phyloP scores from a whole-genome alignment of 2,888 invertebrate species.

The Aporophyla lueneburgensis region DNA sequence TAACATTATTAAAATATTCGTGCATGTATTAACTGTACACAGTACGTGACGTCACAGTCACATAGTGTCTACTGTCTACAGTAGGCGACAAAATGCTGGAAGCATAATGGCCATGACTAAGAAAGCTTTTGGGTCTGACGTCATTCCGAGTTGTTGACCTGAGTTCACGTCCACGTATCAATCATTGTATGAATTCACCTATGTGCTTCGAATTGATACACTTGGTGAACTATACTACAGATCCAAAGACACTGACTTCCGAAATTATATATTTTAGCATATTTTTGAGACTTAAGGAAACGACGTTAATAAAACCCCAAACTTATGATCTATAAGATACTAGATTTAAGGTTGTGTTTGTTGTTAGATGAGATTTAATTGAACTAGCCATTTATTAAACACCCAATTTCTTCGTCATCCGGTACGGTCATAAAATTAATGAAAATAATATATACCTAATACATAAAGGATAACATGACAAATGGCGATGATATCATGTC shows the following conservation, averaged over 20 bases:
- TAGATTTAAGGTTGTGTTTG: not conserved
- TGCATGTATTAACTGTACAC: conserved; percentile 30
- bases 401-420: not conserved
- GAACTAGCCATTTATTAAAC: not conserved
- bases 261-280: too few relatives aligned
- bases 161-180: conserved; percentile 64
- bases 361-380: not conserved
- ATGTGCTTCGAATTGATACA: conserved; percentile 42
- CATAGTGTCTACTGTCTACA: conserved; percentile 35
- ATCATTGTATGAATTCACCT: conserved; percentile 49
- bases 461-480: conserved; percentile 51
- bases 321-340: not conserved
- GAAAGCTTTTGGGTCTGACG: conserved; percentile 71
- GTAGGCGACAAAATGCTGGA: conserved; percentile 50
- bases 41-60: conserved; percentile 23
- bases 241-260: too few relatives aligned
- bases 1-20: conserved; percentile 33
- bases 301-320: too few relatives aligned
- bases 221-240: too few relatives aligned
- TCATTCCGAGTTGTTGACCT: conserved; percentile 79
- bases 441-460: conserved; percentile 37
- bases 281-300: too few relatives aligned
- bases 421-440: conserved; percentile 47
- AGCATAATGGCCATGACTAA: conserved; percentile 69
- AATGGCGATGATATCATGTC: conserved; percentile 67